Conservation (phyloP, 2,888 invertebrate genomes). For the Amaurobius ferox region DNA sequence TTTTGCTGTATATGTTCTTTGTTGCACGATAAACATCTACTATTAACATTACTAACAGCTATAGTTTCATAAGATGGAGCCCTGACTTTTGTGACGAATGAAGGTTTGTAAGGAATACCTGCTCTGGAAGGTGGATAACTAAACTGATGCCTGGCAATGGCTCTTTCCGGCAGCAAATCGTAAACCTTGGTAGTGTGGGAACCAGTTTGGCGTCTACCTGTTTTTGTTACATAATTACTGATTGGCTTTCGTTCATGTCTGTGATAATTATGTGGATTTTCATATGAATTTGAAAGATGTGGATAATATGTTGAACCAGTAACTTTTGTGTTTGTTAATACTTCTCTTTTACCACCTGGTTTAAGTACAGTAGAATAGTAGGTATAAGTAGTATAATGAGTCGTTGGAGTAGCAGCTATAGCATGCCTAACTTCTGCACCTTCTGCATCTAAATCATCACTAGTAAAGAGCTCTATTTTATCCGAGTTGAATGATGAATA, state of each 20-base stretch:
- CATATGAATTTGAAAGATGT: not conserved
- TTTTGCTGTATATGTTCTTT: not conserved
- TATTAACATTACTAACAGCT: not conserved
- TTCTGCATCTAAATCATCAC: slow-evolving; percentile 48
- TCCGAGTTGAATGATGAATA: too few relatives aligned
- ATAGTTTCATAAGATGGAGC: slow-evolving; percentile 3
- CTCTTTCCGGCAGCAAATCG: slow-evolving; percentile 36
- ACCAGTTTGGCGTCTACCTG: not conserved
- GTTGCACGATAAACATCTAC: slow-evolving; percentile 17
- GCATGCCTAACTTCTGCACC: slow-evolving; percentile 53
- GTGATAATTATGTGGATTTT: not conserved
- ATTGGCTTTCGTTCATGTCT: too few relatives aligned
- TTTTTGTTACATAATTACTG: not conserved
- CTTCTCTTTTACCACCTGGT: slow-evolving; percentile 86
- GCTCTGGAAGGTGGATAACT: not conserved
- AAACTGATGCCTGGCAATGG: slow-evolving; percentile 23
- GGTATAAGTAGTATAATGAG: slow-evolving; percentile 61
- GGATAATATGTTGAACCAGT: slow-evolving; percentile 33
- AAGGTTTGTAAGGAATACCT: slow-evolving; percentile 37
- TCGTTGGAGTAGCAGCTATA: slow-evolving; percentile 36
- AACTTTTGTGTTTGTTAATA: slow-evolving; percentile 58
- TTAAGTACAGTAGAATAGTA: slow-evolving; percentile 82
- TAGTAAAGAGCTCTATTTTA: not conserved
- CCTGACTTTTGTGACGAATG: slow-evolving; percentile 34
- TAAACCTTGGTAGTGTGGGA: slow-evolving; percentile 33